Conservation (phyloP, 2,797 vertebrate species). For the Hozukius guyotensis region DNA sequence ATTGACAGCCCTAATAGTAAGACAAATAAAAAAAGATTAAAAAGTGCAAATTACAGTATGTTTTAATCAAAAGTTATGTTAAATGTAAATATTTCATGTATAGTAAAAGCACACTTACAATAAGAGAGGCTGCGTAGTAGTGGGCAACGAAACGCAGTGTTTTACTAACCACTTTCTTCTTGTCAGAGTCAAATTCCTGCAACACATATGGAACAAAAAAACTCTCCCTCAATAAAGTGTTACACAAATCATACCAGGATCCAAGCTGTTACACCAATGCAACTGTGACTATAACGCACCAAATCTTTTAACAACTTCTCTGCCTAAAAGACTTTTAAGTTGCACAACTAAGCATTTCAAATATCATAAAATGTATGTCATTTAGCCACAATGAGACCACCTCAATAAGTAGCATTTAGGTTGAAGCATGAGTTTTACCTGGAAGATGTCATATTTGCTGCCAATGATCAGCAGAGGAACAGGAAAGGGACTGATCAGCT, state of each 20-base stretch:
- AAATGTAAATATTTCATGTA: neutral
- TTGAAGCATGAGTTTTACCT: conserved; percentile 82
- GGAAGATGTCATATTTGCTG: conserved; percentile 96
- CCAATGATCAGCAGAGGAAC: conserved; percentile 93
- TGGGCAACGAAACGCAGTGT: conserved; percentile 94
- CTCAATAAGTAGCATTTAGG: neutral
- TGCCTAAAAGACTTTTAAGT: neutral
- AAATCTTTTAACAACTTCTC: neutral
- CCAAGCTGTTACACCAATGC: neutral
- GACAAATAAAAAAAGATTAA: neutral
- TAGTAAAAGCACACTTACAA: conserved; percentile 81
- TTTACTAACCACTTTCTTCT: conserved; percentile 92
- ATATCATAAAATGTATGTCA: neutral
- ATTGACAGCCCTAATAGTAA: no score
- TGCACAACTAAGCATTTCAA: neutral
- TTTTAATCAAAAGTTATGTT: neutral
- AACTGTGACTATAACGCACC: neutral
- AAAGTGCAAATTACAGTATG: neutral
- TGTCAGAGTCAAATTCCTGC: conserved; percentile 94
- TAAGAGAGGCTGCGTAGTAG: conserved; percentile 91
- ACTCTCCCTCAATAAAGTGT: neutral
- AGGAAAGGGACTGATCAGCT: conserved; percentile 93
- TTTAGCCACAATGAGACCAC: neutral
- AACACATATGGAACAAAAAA: conserved; percentile 33
- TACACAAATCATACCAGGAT: neutral